Base-by-base conservation (phyloP, 2,113 vertebrate species). In the Charadrius vociferus region DNA sequence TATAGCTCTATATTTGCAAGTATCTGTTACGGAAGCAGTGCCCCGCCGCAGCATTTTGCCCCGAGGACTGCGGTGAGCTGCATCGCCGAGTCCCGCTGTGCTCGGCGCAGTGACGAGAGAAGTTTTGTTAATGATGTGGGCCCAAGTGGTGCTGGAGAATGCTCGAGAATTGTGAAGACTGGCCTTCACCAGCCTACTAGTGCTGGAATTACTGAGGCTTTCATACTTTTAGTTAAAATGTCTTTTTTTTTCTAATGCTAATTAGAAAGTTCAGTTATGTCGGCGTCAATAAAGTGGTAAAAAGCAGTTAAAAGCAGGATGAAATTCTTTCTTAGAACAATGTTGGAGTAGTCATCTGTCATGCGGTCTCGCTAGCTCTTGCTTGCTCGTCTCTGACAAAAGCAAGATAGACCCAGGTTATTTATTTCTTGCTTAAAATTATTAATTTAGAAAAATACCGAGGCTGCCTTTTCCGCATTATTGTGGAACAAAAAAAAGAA, bases 41-140 rank as follows among this genome's bases (percentile, higher is more conserved):
- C 53, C 66, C 29, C 56, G 10, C 8, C 11, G 0, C 36, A 7
- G 73, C 3, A 3, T 13, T 47, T 41, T 52, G 41, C 71, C 71
- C 43, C 0, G 14, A 68, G 68, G 68, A 14, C 53, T 12, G 36
- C 1, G 10, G 37, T 27, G 52, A 52, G 63, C 62, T 27, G 39
- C 26, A 1, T 39, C 6, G 2, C 68, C 45, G 7, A 14, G 27
- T 45, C 52, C 52, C 3, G 1, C 61, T 61, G 53, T 4, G 37
- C 75, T 58, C 7, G 0, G 11, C 7, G 3, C n/a, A 6, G 1
- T 7, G 47, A 12, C 15, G 1, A 13, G 49, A 50, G 49, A 50
- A 16, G 24, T n/a, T 24, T 49, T 2, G 1, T 11, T 70, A 47
- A 27, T 45, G 62, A 17, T 1, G 1, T 0, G 4, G 50, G 29